Evolutionary conservation across 1,140 invertebrate species (phyloP).

Genomic region (Thaumetopoea pityocampa): DNA sequence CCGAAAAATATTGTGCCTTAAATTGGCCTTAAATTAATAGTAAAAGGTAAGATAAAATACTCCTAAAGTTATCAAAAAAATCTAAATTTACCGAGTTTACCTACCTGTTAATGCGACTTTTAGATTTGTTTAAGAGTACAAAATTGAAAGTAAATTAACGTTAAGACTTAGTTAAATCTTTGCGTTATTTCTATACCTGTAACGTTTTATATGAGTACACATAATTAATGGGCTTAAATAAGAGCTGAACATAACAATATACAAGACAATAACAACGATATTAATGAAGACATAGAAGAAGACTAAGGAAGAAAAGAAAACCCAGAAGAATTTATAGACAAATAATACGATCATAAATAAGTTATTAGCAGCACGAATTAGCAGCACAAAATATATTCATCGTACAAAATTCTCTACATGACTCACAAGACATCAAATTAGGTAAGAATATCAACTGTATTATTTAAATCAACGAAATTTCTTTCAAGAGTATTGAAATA

Average conservation of each 20-base stretch:
- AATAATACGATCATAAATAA: constrained; percentile 7
- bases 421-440: too few species aligned
- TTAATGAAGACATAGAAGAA: constrained; percentile 30
- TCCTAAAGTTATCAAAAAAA: constrained; percentile 55
- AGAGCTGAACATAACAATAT: constrained; percentile 45
- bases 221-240: constrained; percentile 66
- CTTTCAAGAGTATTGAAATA: too few species aligned
- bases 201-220: constrained; percentile 68
- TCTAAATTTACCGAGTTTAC: constrained; percentile 65
- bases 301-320: constrained; percentile 24
- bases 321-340: constrained; percentile 9
- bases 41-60: constrained; percentile 71
- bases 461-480: too few species aligned
- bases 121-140: constrained; percentile 75
- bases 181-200: constrained; percentile 70
- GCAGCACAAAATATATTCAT: too few species aligned
- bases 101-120: constrained; percentile 70
- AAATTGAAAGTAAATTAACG: constrained; percentile 71
- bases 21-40: constrained; percentile 74
- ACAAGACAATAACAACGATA: constrained; percentile 62
- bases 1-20: constrained; percentile 63
- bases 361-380: too few species aligned
- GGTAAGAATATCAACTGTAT: too few species aligned
- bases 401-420: too few species aligned
- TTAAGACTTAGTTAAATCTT: constrained; percentile 73